phyloP scores from a whole-genome alignment of 2,113 vertebrate genomes.

The Canis aureus region DNA sequence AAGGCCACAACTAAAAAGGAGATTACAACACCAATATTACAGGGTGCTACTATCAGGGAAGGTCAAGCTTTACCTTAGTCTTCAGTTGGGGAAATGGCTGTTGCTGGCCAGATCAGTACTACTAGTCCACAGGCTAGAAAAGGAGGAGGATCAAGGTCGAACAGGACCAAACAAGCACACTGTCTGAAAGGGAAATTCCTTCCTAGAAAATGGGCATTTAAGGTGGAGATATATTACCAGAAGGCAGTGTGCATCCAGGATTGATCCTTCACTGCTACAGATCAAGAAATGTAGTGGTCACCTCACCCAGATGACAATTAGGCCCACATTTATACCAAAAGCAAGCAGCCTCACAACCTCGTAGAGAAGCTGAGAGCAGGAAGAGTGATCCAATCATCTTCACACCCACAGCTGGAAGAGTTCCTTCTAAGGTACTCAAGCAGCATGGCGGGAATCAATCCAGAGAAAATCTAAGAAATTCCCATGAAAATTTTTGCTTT shows the following conservation, averaged over 20 bases:
- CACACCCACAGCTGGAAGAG: not conserved
- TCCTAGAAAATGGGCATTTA: not conserved
- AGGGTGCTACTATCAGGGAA: not conserved
- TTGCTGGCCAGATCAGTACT: not conserved
- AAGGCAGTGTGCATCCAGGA: not conserved
- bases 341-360: not conserved
- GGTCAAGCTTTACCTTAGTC: not conserved
- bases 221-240: not conserved
- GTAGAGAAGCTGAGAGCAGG: not conserved
- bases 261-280: not conserved
- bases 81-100: not conserved
- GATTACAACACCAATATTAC: not conserved
- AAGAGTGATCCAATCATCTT: not conserved
- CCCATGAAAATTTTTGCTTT: constrained; percentile 5
- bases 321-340: not conserved
- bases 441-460: not conserved
- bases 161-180: not conserved
- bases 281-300: not conserved
- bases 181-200: not conserved
- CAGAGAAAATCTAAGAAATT: constrained; percentile 11
- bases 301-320: not conserved
- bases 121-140: not conserved
- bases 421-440: too few species aligned
- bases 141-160: not conserved
- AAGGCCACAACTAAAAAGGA: not conserved